These are phyloP conservation scores for Acropora yongei DNA, from an alignment of 64 coral and sea anemone species.

Conservation along the genomic window DNA sequence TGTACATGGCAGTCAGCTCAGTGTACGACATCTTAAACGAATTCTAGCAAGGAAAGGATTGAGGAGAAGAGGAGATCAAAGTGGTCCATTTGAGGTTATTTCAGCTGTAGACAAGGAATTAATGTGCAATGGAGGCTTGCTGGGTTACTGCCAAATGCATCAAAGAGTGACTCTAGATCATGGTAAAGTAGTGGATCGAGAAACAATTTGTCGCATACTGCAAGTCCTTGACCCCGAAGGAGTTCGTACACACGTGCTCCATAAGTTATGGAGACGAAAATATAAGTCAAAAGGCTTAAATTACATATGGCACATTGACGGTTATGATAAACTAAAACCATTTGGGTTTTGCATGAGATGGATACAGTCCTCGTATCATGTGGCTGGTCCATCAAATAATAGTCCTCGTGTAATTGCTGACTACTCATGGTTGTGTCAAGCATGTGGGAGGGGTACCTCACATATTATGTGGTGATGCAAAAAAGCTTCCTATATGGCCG, in stretches of 20 bases:
- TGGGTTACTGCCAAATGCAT: constrained; percentile 71
- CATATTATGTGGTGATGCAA: neutral
- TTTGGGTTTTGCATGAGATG: constrained; percentile 28
- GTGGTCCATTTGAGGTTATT: constrained; percentile 32
- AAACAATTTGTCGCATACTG: constrained; percentile 31
- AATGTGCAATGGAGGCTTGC: constrained; percentile 15
- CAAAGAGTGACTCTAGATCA: constrained; percentile 61
- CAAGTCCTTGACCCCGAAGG: constrained; percentile 46
- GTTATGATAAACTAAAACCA: constrained; percentile 12
- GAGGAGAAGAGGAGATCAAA: constrained; percentile 40
- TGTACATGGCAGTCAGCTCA: constrained; percentile 48
- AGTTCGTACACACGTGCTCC: constrained; percentile 18
- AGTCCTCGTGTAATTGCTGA: constrained; percentile 41
- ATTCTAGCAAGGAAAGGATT: constrained; percentile 51
- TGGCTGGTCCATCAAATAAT: neutral
- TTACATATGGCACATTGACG: constrained; percentile 3
- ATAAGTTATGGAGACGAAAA: constrained; percentile 47
- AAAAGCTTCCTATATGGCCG: constrained; percentile 43
- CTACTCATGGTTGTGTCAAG: constrained; percentile 38
- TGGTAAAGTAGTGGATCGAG: constrained; percentile 31
- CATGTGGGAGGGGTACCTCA: constrained; percentile 6
- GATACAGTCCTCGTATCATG: constrained; percentile 14
- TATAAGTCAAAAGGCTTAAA: constrained; percentile 5
- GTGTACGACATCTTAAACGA: constrained; percentile 64
- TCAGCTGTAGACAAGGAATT: constrained; percentile 65